A percentile compares a stretch with the other conserved stretches of the same genome.
Conservation (phyloP, 92 coral and sea anemone genomes). For the Diadumene lineata region DNA sequence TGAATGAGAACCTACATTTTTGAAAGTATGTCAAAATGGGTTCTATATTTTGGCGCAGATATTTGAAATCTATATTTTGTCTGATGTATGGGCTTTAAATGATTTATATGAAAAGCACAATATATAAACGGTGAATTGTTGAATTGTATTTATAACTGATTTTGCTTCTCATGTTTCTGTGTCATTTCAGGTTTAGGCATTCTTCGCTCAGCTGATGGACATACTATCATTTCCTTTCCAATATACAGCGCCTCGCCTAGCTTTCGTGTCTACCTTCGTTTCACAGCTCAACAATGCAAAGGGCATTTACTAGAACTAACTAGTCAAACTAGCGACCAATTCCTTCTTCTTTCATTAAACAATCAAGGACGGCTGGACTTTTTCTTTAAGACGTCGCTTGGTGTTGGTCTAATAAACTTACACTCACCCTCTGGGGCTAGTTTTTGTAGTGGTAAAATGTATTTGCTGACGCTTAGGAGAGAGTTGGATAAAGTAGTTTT, state of each 20-base stretch:
- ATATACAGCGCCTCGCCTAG: conserved; percentile 39
- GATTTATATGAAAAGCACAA: too few relatives aligned
- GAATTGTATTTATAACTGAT: too few relatives aligned
- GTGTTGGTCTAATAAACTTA: conserved; percentile 23
- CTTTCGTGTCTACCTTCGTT: conserved; percentile 47
- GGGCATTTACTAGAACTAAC: conserved; percentile 60
- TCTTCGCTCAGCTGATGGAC: conserved; percentile 35
- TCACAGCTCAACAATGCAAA: conserved; percentile 48
- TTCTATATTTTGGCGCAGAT: too few relatives aligned
- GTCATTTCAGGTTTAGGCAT: too few relatives aligned
- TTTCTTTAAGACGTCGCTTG: conserved; percentile 24
- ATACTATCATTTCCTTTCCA: conserved; percentile 30
- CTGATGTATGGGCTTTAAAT: too few relatives aligned
- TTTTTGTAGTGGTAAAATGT: conserved; percentile 35
- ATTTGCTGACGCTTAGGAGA: conserved; percentile 28
- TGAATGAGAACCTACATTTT: too few relatives aligned
- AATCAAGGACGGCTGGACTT: conserved; percentile 16
- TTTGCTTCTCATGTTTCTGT: too few relatives aligned
- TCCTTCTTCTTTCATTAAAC: conserved; percentile 38
- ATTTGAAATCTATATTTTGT: too few relatives aligned
- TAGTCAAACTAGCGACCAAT: conserved; percentile 48
- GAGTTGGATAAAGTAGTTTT: conserved; percentile 19
- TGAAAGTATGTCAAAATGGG: too few relatives aligned
- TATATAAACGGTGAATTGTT: too few relatives aligned
- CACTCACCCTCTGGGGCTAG: conserved; percentile 30